Percentiles rank a stretch among this genome's conserved stretches.
phyloP scores from a whole-genome alignment of 2,113 vertebrate genomes.

The Lasiurus cinereus region DNA sequence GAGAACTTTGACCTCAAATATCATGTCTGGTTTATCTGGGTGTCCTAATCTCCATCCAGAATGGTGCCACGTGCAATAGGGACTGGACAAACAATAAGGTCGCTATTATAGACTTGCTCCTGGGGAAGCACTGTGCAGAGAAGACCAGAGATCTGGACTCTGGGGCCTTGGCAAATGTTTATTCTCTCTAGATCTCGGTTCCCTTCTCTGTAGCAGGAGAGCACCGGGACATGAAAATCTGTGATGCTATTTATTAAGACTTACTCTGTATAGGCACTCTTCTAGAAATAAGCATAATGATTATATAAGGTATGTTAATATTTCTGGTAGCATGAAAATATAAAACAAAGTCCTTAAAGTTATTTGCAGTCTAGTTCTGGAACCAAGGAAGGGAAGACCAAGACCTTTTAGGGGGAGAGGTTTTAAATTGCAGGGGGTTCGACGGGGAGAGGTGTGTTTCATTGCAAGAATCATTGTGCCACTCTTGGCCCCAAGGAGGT shows the following conservation, averaged over 20 bases:
- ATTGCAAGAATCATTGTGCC: neutral
- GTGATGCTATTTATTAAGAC: neutral
- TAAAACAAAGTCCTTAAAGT: neutral
- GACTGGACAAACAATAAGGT: neutral
- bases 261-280: neutral
- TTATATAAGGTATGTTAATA: neutral
- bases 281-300: neutral
- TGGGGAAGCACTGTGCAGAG: neutral
- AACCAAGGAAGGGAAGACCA: neutral
- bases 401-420: neutral
- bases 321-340: neutral
- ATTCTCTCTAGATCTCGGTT: neutral
- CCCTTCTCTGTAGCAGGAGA: neutral
- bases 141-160: neutral
- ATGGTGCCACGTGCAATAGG: fast-evolving
- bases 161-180: neutral
- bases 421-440: neutral
- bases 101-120: neutral
- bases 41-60: neutral
- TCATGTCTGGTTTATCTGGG: neutral
- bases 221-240: neutral
- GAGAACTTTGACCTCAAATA: neutral
- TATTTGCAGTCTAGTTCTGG: neutral
- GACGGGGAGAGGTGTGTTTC: neutral
- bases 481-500: neutral